Evolutionary conservation across 2,113 vertebrate species (phyloP).

Genomic region (Chrysochloris asiatica): DNA sequence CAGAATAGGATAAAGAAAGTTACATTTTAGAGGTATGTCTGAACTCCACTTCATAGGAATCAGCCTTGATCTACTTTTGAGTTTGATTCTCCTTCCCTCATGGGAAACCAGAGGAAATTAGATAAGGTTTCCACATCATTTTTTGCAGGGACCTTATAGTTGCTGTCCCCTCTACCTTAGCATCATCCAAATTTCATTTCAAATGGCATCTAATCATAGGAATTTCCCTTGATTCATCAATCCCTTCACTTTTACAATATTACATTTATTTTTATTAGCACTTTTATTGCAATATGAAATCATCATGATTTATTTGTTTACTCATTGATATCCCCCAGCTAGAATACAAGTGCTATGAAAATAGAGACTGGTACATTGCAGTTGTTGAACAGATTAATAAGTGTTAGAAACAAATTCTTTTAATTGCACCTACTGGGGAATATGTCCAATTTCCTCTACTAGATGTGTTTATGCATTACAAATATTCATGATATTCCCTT

Average conservation of each 20-base stretch:
- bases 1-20: no score
- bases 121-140: no score
- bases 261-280: neutral
- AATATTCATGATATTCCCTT: conserved; percentile 14
- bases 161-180: no score
- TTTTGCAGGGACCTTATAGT: no score
- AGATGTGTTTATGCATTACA: neutral
- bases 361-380: neutral
- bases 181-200: neutral
- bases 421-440: neutral
- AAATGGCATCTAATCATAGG: neutral
- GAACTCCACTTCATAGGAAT: no score
- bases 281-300: neutral
- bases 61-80: no score
- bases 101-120: no score
- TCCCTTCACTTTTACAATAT: neutral
- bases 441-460: neutral
- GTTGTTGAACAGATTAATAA: neutral
- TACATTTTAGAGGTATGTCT: no score
- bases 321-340: neutral
- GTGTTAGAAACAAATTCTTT: neutral
- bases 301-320: neutral
- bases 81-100: no score
- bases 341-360: neutral
- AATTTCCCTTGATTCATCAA: neutral